Base-by-base conservation (phyloP, 2,888 invertebrate species). In the Perithous albicinctus region DNA sequence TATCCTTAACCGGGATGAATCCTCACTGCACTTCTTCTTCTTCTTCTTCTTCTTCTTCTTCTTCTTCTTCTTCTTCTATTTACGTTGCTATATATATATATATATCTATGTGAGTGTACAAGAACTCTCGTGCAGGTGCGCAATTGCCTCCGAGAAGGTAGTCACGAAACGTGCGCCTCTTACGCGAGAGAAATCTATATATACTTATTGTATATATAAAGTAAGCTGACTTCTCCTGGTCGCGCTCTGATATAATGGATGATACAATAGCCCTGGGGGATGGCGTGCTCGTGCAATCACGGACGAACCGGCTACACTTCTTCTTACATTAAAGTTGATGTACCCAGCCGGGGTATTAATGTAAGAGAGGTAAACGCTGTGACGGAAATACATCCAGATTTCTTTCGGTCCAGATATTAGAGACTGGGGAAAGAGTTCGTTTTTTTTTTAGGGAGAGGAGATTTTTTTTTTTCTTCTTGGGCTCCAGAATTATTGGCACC, bases 241-340 rank as follows among this genome's bases (percentile, higher is more conserved):
- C 75, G 72, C 72, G 66, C 76, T 82, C 78, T 82, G 82, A 82
- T 78, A 82, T 82, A 82, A 82, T 82, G 82, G 78, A 78, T 82
- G 82, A 82, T 82, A 82, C 82, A 78, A 82, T 78, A 78, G 72
- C 61, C 74, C 56, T 23, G 54, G 75, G 78, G 32, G 73, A 77
- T 64, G n/a, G 46, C 66, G 64, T 43, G 75, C 70, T 63, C 56
- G 32, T 66, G 66, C 10, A 70, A 77, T 78, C 81, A 59, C 41
- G 73, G n/a, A 51, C 38, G 66, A 75, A 82, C 78, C 78, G 78
- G 75, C 74, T 82, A 18, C 48, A 32, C 64, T 46, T 70, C 61
- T 51, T 63, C 15, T 56, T 38, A 18, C 59, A 64, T 70, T 46
- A 56, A 43, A 56, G 70, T 59, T 56, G 48, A 72, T 54, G 43